Base-by-base conservation (phyloP, 1,140 invertebrate genomes). In the Hypsibius dujardini region DNA sequence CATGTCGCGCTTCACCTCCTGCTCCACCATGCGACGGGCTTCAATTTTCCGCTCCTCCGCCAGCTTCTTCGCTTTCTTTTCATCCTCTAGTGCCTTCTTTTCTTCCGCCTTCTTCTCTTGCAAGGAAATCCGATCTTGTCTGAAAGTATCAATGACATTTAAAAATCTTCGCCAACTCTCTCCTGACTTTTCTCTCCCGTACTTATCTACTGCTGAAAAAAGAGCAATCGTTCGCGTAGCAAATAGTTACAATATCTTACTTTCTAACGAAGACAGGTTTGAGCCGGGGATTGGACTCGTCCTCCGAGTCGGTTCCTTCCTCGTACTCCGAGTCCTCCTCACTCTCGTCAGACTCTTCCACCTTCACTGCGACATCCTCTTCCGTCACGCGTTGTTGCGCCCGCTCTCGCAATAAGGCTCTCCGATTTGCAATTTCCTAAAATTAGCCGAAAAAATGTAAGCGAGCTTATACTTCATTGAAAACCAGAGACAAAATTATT, bases 241-340 rank as follows among this genome's bases (percentile, higher is more conserved):
- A 28, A 28, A 28, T 28, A 28, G 28, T 28, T 28, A 28, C 28
- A 28, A 28, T 28, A 28, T 28, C 28, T 28, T 28, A 82, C 77
- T 95, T 96, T 73, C 90, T 83, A 0, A 98, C 92, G 83, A 98
- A 98, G 1, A 98, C 89, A 2, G 95, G 95, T 77, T 98, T 98
- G 2, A 98, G 83, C 72, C 92, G 82, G 0, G 93, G 92, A 46
- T 60, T 71, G 28, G 70, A 46, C 72, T 77, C 76, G 70, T 79
- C 77, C 73, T 82, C 81, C 45, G 78, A 81, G 72, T 85, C 90
- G 46, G 89, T 87, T 75, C 92, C 90, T 79, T 95, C 90, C 77
- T 91, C 89, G 76, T 90, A 85, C 78, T 86, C 87, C 72, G 87
- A 86, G 76, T 85, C 82, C 77, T 89, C 87, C 71, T 90, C 90